phyloP scores from a whole-genome alignment of 1,140 invertebrate species.

The Phocides pigmalion region DNA sequence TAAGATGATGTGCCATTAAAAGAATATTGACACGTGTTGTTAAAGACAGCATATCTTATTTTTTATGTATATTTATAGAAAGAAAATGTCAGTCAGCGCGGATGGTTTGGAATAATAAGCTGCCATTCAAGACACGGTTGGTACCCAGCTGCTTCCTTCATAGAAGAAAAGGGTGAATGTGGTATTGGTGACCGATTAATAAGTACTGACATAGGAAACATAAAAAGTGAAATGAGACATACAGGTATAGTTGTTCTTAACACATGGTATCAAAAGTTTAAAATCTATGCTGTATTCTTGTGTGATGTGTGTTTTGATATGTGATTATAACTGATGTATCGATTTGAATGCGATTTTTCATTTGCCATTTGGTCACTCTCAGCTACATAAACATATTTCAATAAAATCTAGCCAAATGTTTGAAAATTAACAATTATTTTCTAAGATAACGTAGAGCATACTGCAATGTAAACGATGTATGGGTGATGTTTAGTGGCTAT shows the following conservation, averaged over 20 bases:
- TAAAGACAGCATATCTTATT: neutral
- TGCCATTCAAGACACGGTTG: slow-evolving; percentile 85
- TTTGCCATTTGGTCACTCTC: too few relatives aligned
- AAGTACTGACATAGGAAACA: slow-evolving; percentile 81
- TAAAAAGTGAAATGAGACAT: slow-evolving; percentile 76
- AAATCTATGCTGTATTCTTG: too few relatives aligned
- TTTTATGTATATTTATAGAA: slow-evolving; percentile 1
- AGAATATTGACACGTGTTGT: neutral
- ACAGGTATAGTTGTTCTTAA: slow-evolving; percentile 60
- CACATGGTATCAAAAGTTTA: too few relatives aligned
- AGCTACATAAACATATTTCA: too few relatives aligned
- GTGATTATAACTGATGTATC: too few relatives aligned
- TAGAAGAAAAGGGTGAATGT: slow-evolving; percentile 80
- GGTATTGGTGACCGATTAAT: slow-evolving; percentile 70
- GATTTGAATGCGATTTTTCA: too few relatives aligned
- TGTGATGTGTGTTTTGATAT: too few relatives aligned
- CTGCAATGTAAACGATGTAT: too few relatives aligned
- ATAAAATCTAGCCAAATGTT: too few relatives aligned
- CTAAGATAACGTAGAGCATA: too few relatives aligned
- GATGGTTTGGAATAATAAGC: slow-evolving; percentile 85
- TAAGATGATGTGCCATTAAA: slow-evolving; percentile 46
- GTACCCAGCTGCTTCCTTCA: slow-evolving; percentile 86
- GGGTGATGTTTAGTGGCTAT: too few relatives aligned
- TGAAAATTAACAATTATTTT: too few relatives aligned
- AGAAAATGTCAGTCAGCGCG: slow-evolving; percentile 21